phyloP scores from a whole-genome alignment of 2,888 invertebrate species.

The Phytoseiulus persimilis region DNA sequence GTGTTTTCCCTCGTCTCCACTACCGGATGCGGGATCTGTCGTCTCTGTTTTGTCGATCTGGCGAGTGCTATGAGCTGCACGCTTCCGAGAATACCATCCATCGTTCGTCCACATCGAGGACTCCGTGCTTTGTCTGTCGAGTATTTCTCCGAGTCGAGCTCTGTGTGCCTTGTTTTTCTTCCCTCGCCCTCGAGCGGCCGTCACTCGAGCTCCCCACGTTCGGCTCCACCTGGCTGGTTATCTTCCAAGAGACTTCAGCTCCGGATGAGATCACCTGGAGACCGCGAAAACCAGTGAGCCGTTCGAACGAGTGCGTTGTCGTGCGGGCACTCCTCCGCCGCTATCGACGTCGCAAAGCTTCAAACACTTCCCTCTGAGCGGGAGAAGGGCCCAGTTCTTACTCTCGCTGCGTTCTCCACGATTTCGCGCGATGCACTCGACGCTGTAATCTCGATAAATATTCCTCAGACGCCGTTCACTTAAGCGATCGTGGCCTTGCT shows the following conservation, averaged over 20 bases:
- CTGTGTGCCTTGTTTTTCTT: not conserved
- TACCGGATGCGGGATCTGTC: not conserved
- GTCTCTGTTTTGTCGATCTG: not conserved
- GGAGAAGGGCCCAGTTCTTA: too few species aligned
- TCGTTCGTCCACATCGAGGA: not conserved
- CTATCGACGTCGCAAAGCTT: not conserved
- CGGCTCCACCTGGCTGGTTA: not conserved
- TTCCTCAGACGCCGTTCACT: too few species aligned
- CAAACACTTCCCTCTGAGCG: too few species aligned
- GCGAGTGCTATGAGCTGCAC: not conserved
- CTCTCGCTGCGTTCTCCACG: not conserved
- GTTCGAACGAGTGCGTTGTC: not conserved
- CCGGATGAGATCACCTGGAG: not conserved
- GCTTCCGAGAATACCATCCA: not conserved
- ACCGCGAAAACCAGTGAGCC: not conserved
- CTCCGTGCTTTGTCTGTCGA: not conserved
- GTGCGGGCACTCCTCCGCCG: not conserved
- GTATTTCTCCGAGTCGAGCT: not conserved
- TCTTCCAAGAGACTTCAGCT: not conserved
- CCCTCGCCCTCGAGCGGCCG: not conserved
- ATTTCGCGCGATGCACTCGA: too few species aligned
- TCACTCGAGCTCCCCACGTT: too few species aligned
- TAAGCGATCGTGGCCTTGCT: too few species aligned
- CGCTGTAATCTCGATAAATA: too few species aligned
- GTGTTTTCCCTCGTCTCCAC: not conserved